Evolutionary conservation across 2,797 vertebrate species (phyloP), one percentile per base, ranked within the genome.

Genomic region (Myiotriccus ornatus): DNA sequence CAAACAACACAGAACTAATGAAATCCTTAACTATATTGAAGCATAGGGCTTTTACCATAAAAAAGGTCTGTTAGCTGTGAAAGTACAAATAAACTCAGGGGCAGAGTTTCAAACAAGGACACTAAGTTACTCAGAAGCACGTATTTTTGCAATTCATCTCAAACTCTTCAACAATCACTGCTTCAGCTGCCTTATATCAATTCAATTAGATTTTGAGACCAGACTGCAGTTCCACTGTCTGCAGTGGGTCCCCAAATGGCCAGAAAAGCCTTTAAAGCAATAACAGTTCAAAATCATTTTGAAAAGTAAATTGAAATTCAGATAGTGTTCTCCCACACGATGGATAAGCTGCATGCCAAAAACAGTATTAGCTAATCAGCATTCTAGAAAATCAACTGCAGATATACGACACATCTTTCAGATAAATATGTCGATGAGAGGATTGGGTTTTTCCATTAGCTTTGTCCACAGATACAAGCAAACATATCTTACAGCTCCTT

Each of bases 331-430:
- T 94, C 84, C 71, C 34, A 67, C 91, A 84, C 4, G 79, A 81
- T 73, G 86, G 83, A 92, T 91, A 89, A 94, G 87, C 84, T 88
- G 86, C 78, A 94, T 95, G 94, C 90, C 94, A 95, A 92, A 94
- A 96, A 34, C 10, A 28, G 81, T 94, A 94, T 95, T 91, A 95
- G 90, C 84, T 94, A 93, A 97, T 94, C 94, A 96, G 94, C 92
- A 86, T 95, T 95, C 94, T 84, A 83, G 59, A 95, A 96, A 95
- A 94, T 95, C 95, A 97, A 70, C 89, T 62, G 84, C 96, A 95
- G 89, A 90, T 95, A 96, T 25, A 93, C 57, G 95, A 86, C 83
- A 64, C 52, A 52, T 84, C 80, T 94, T 92, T 93, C 89, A 93
- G 89, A 96, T 76, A 93, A 94, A 89, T 91, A 93, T 8, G 83